Evolutionary conservation across 2,888 invertebrate species (phyloP).

Genomic region (Monoplex corrugatus): DNA sequence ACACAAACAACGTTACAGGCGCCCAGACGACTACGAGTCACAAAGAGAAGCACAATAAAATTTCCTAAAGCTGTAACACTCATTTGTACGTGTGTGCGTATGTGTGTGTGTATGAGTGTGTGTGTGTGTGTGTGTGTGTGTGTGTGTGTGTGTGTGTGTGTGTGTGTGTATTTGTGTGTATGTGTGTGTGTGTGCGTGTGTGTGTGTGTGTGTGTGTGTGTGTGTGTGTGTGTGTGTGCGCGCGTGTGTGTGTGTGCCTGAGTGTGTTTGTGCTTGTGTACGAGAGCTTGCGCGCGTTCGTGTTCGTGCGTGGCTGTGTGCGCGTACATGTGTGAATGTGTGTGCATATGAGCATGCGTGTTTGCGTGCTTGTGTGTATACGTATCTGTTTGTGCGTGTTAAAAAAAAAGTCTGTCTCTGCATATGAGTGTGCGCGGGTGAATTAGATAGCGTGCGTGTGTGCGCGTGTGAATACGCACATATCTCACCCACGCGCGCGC

Average conservation of each 20-base stretch:
- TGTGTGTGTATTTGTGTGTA: background rate
- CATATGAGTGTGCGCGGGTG: too few species aligned
- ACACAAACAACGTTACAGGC: too few species aligned
- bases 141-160: background rate
- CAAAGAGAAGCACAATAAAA: too few species aligned
- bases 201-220: too few species aligned
- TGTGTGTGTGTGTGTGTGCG: conserved; percentile 11
- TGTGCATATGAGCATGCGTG: background rate
- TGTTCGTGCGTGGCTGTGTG: too few species aligned
- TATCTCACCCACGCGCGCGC: too few species aligned
- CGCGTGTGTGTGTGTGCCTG: background rate
- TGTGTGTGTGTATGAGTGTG: background rate
- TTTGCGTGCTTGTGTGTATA: background rate
- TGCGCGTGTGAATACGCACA: too few species aligned
- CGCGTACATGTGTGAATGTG: conserved; percentile 1
- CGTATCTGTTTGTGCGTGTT: background rate
- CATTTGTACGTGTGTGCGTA: background rate
- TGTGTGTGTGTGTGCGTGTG: too few species aligned
- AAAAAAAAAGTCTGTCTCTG: too few species aligned
- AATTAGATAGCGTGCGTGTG: too few species aligned
- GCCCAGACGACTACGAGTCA: too few species aligned
- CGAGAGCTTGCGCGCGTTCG: background rate
- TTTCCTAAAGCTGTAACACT: too few species aligned
- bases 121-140: background rate
- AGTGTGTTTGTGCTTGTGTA: background rate